A percentile compares a stretch with the other conserved stretches of the same genome.
Evolutionary conservation across 2,797 vertebrate genomes (phyloP).

Genomic region (Zenarchopterus dispar): DNA sequence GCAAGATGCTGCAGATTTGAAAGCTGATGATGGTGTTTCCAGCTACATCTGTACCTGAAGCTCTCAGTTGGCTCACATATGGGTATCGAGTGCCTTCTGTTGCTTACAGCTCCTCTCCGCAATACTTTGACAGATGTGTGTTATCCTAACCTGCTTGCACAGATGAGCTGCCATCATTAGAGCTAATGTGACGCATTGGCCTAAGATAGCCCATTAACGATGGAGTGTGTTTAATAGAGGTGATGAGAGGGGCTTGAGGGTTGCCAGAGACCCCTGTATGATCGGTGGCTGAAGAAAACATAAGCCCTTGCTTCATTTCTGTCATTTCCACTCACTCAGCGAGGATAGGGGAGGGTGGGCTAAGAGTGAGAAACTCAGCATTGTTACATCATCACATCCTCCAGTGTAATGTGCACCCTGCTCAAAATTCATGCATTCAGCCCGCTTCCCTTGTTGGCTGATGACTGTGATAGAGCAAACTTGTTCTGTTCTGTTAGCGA

Average conservation of each 20-base stretch:
- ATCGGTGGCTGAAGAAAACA: conserved; percentile 25
- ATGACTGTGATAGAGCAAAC: conserved; percentile 36
- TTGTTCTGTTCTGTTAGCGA: conserved; percentile 55
- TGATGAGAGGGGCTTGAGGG: conserved; percentile 6
- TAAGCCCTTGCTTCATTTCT: conserved; percentile 1
- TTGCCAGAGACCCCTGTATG: neutral
- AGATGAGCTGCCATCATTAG: conserved; percentile 22
- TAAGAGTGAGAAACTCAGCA: conserved; percentile 52
- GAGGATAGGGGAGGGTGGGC: conserved; percentile 8
- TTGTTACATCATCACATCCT: conserved; percentile 66
- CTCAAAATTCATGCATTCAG: conserved; percentile 64
- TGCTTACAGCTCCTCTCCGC: conserved; percentile 21
- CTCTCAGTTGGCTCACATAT: too few species aligned
- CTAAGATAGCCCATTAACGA: conserved; percentile 67
- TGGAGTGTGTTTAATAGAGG: conserved; percentile 52
- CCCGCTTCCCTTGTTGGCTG: conserved; percentile 40
- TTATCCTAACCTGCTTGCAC: conserved; percentile 42
- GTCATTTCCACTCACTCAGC: conserved; percentile 42
- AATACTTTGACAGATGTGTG: conserved; percentile 25
- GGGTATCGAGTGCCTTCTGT: conserved; percentile 4
- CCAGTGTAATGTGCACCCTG: conserved; percentile 40
- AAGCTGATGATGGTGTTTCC: too few species aligned
- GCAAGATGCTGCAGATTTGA: too few species aligned
- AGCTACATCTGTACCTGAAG: too few species aligned
- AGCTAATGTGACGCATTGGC: conserved; percentile 46